Base-by-base conservation (phyloP, 1,140 invertebrate genomes). In the Colletes gigas region DNA sequence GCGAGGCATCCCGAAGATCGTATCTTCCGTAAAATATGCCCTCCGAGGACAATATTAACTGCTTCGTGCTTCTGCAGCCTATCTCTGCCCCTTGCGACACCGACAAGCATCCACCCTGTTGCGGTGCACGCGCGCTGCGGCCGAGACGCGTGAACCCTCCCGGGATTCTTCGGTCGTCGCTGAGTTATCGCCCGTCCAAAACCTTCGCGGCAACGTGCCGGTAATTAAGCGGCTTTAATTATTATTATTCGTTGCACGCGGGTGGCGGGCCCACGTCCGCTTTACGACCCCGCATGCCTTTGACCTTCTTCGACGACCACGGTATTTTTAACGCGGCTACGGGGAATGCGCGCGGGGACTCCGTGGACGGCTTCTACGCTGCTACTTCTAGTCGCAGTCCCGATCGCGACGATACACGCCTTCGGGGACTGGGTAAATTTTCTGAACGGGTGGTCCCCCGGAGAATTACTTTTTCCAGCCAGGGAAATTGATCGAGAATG, bases 21-120 rank as follows among this genome's bases (percentile, higher is more conserved):
- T 93, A 93, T 93, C 92, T 89, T 82, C 72, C 76, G 90, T 93
- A 92, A 93, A 93, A 93, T 93, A 93, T 93, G 89, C 92, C 92
- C 91, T 81, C 87, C 84, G 88, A 89, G 91, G 91, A 93, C 91
- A 92, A 93, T 93, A 93, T 93, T 93, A 93, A 93, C 92, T 93
- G 90, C 92, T 90, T 88, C 87, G 87, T 91, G 91, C 92, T 92
- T 89, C 90, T 90, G 92, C 90, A 71, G 85, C 60, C 82, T 88
- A 88, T 88, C 86, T 84, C 39, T 90, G 88, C 91, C 89, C 88
- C 88, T 87, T 82, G 76, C 79, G 69, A 86, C 84, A 75, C 71
- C 80, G 75, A 47, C 74, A 47, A 75, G 77, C 68, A 73, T 78
- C 77, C 83, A 59, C 70, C 59, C 21, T 47, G 65, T 57, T 17